Conservation (phyloP, 2,797 vertebrate genomes). For the Naso thynnoides region DNA sequence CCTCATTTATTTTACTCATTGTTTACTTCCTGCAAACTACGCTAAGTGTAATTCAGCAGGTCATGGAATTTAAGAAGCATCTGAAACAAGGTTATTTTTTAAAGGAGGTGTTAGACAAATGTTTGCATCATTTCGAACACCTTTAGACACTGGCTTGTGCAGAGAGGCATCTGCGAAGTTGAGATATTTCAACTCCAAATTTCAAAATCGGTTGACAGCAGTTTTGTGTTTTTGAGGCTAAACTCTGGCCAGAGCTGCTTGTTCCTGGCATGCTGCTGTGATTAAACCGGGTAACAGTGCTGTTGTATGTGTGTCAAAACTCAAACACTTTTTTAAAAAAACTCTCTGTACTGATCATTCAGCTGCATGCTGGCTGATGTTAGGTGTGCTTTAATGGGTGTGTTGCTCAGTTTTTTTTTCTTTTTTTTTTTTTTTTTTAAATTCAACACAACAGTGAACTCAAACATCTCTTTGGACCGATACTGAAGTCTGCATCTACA, state of each 20-base stretch:
- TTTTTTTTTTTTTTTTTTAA: too few species aligned
- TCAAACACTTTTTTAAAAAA: slow-evolving; percentile 18
- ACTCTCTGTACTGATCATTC: slow-evolving; percentile 35
- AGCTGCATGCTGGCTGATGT: slow-evolving; percentile 20
- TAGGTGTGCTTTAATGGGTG: slow-evolving; percentile 24
- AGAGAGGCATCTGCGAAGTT: slow-evolving; percentile 1
- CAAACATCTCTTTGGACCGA: slow-evolving; percentile 22
- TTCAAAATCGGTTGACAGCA: slow-evolving; percentile 25
- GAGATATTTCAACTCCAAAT: slow-evolving; percentile 10
- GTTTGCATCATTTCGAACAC: not conserved
- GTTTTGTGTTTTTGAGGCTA: slow-evolving; percentile 22
- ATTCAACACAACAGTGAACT: slow-evolving; percentile 49
- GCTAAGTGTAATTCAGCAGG: slow-evolving; percentile 11
- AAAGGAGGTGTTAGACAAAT: not conserved
- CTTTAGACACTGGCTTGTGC: slow-evolving; percentile 4
- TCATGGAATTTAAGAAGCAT: not conserved
- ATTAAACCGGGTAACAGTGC: slow-evolving; percentile 34
- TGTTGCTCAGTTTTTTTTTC: slow-evolving; percentile 18
- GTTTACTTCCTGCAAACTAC: slow-evolving; percentile 4
- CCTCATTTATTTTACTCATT: not conserved
- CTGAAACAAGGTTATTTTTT: not conserved
- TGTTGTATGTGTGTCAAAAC: slow-evolving; percentile 33
- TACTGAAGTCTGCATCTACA: slow-evolving; percentile 30
- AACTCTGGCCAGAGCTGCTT: slow-evolving; percentile 43
- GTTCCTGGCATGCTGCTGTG: slow-evolving; percentile 28